These are phyloP conservation scores for Alca torda DNA, from an alignment of 2,797 vertebrate species.

Conservation along the genomic window DNA sequence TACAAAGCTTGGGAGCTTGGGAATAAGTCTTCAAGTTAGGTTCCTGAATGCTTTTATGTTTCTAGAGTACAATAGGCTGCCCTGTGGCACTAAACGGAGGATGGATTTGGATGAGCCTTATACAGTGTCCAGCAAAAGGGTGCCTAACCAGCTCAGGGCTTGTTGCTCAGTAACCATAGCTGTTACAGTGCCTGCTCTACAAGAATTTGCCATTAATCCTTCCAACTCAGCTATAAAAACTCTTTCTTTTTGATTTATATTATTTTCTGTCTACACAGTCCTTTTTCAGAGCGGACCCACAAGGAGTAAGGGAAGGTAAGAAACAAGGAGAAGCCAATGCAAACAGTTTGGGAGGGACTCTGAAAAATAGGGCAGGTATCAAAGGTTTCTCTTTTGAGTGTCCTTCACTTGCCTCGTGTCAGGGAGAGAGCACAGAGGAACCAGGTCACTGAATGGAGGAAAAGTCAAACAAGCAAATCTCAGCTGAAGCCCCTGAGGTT, in stretches of 20 bases:
- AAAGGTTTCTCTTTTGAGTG: background rate
- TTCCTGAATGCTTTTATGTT: background rate
- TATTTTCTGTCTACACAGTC: background rate
- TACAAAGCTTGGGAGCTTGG: background rate
- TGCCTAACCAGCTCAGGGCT: background rate
- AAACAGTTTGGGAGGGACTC: background rate
- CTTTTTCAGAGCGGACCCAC: background rate
- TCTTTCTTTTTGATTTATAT: background rate
- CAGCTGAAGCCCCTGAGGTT: background rate
- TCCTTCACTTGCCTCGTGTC: background rate
- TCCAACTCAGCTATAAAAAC: background rate
- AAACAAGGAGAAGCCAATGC: background rate
- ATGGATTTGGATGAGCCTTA: background rate
- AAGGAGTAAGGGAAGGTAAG: background rate
- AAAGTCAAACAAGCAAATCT: constrained; percentile 1
- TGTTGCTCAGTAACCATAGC: background rate
- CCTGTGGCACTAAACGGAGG: background rate
- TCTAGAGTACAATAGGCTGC: background rate
- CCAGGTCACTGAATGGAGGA: background rate
- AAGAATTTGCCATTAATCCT: background rate
- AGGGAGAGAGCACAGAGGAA: background rate
- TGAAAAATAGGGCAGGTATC: background rate
- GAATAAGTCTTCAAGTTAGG: background rate
- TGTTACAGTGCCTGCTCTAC: background rate
- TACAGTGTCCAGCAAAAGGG: background rate